A percentile compares a stretch with the other conserved stretches of the same genome.
These are phyloP conservation scores for Sakesphorus luctuosus DNA, from an alignment of 2,113 vertebrate genomes.

Conservation along the genomic window DNA sequence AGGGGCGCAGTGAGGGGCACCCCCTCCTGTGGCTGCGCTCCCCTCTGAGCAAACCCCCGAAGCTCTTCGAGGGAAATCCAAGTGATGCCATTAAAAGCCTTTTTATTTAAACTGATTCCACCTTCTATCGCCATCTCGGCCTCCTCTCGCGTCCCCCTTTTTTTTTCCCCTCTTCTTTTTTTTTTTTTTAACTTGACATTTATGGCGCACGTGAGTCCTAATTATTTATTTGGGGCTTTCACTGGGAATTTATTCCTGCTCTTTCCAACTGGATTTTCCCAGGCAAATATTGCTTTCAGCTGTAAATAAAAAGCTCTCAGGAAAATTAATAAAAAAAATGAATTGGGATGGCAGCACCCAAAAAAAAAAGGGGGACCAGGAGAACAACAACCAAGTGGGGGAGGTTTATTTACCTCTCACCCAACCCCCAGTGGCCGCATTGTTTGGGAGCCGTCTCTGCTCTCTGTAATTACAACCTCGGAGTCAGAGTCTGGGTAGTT, in stretches of 20 bases:
- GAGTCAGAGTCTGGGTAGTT: not conserved
- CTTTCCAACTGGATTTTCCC: not conserved
- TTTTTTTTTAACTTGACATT: conserved; percentile 32
- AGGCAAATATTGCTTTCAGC: not conserved
- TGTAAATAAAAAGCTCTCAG: not conserved
- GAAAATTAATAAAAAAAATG: not conserved
- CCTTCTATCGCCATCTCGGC: not conserved
- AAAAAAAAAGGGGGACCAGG: accelerated
- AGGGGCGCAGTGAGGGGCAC: too few relatives aligned
- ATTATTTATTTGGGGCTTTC: conserved; percentile 55
- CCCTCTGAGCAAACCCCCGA: not conserved
- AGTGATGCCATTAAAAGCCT: not conserved
- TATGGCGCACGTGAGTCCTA: conserved; percentile 21
- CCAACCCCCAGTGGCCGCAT: not conserved
- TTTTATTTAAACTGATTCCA: conserved; percentile 38
- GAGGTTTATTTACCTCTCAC: not conserved
- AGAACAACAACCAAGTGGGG: not conserved
- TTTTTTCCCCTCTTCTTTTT: not conserved
- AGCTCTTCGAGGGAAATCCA: not conserved
- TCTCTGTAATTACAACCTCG: not conserved
- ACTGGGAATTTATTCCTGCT: not conserved
- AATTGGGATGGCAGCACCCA: not conserved
- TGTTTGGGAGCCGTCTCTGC: conserved; percentile 8
- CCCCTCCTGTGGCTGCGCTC: not conserved
- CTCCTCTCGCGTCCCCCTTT: not conserved